Conservation (phyloP, 30 jellyfish, hydroid and myxozoan species). For the Pseudorhiza aurosa region DNA sequence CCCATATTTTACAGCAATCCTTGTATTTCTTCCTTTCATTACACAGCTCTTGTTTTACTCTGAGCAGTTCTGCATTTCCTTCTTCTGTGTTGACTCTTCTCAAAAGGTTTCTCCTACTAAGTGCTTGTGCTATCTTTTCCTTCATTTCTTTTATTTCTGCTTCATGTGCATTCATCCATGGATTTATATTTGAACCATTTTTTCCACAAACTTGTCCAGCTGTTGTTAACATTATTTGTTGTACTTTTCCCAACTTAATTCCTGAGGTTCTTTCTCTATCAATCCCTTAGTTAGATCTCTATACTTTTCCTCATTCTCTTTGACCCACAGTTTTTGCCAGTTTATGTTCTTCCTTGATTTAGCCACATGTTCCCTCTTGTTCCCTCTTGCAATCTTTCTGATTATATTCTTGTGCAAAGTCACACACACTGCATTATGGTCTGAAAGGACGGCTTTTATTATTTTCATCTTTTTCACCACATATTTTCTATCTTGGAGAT, state of each 20-base stretch:
- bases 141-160: neutral
- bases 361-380: too few species aligned
- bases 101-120: neutral
- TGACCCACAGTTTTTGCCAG: neutral
- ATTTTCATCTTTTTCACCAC: neutral
- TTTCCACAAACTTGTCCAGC: neutral
- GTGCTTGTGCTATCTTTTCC: constrained; percentile 1
- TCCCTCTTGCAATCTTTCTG: too few species aligned
- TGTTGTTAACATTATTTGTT: neutral
- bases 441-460: neutral
- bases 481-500: neutral
- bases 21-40: neutral
- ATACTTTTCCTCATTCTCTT: neutral
- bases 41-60: neutral
- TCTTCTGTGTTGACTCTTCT: neutral
- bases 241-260: constrained; percentile 2
- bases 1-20: neutral
- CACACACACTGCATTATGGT: neutral
- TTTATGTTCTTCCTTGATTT: neutral
- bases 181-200: neutral
- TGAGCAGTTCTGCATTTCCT: neutral
- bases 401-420: neutral
- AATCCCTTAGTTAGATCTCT: neutral
- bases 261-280: neutral
- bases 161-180: neutral